Percentiles rank a stretch among this genome's conserved stretches.
Conservation (phyloP, 2,113 vertebrate genomes). For the Muntiacus muntjak region DNA sequence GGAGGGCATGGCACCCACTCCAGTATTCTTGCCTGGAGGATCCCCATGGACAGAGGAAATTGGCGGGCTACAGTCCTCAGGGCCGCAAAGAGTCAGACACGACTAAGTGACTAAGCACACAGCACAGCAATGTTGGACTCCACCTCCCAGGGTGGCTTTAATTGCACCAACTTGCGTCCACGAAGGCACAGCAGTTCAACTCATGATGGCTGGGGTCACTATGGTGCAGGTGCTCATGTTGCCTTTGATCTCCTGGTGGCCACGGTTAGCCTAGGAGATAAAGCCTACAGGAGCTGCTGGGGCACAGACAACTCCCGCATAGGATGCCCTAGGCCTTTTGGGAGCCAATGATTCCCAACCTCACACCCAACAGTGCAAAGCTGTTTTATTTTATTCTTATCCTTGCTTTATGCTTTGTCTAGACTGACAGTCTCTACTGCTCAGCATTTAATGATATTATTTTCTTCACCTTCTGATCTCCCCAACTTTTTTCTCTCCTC, state of each 20-base stretch:
- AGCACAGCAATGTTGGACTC: neutral
- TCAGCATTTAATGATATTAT: neutral
- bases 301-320: neutral
- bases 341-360: neutral
- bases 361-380: neutral
- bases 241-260: neutral
- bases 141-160: neutral
- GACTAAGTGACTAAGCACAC: neutral
- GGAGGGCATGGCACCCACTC: neutral
- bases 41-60: neutral
- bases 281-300: neutral
- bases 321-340: neutral
- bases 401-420: neutral
- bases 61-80: neutral
- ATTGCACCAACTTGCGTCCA: accelerated
- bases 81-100: neutral
- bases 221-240: neutral
- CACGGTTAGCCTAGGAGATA: neutral
- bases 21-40: neutral
- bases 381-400: neutral
- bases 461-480: neutral
- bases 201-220: neutral
- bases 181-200: neutral
- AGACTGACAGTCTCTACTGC: neutral
- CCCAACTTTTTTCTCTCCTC: neutral